Evolutionary conservation across 2,113 vertebrate species (phyloP), one percentile per base, ranked within the genome.

Genomic region (Tautogolabrus adspersus): DNA sequence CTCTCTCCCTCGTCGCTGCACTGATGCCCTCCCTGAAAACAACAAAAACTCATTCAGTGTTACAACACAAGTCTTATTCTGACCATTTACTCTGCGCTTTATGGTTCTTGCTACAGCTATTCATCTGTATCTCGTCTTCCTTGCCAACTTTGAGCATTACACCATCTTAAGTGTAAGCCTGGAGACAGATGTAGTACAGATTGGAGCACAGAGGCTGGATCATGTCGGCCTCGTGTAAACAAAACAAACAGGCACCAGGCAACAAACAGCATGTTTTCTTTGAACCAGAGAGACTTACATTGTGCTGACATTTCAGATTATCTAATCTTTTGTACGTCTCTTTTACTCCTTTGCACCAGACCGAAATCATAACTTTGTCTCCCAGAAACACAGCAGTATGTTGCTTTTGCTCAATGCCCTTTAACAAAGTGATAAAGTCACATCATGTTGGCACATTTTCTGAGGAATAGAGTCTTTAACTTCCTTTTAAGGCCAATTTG

Each of bases 221-320:
- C 75, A 22, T 49, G 90, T 88, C 88, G 58, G 56, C 18, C 51
- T 78, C 59, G 37, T 84, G 52, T 68, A 85, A 85, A 90, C 89
- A 87, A 63, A 79, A 54, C 75, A 85, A 79, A 71, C 61, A 66
- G 72, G 72, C 59, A 66, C 82, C 75, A 64, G 69, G 79, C 86
- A 81, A 82, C 85, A 79, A 82, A 59, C 59, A 76, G 40, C 34
- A 72, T 38, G 21, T 61, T 52, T 63, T 84, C 70, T 72, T 78
- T 79, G 34, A 60, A 69, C 55, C 30, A 23, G 42, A 69, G 61
- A 70, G 37, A 58, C 44, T 61, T 61, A 61, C 23, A 66, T 54
- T 71, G 55, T 65, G 40, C 42, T 46, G 55, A 57, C 66, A 86
- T 79, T 63, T 13, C 1, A 81, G 82, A 89, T 87, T n/a, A 86